phyloP scores from a whole-genome alignment of 2,113 vertebrate species.

The Myotis lucifugus region DNA sequence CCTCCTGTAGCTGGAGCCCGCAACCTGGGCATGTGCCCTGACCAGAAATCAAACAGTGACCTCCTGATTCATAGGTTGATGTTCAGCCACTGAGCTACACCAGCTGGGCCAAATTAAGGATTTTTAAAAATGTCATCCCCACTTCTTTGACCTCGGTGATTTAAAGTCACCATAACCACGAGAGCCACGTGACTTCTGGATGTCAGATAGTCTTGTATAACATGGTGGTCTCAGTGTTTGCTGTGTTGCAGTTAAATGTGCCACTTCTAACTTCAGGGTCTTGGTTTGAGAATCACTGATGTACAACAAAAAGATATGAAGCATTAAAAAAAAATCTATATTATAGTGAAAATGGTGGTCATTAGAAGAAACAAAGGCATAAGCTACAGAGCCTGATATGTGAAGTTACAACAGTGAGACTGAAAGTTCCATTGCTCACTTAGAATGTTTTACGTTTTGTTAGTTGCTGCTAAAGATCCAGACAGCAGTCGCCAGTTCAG shows the following conservation, averaged over 20 bases:
- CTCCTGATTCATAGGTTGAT: no score
- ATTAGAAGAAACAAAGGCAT: neutral
- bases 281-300: neutral
- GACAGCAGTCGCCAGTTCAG: constrained; percentile 84
- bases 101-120: neutral
- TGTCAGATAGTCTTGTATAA: neutral
- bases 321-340: neutral
- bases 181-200: rapidly evolving
- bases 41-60: no score
- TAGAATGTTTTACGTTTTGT: constrained; percentile 35
- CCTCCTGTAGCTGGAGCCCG: no score
- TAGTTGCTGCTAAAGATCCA: constrained; percentile 89
- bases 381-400: neutral
- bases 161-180: neutral
- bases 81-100: neutral
- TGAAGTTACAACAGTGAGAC: neutral
- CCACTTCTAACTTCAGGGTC: neutral
- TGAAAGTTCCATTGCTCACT: neutral
- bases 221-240: neutral
- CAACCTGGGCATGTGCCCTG: no score
- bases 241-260: neutral
- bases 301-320: neutral
- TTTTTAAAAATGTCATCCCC: neutral
- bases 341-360: neutral
- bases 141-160: neutral